Conservation (phyloP, 2,113 vertebrate species). For the Neogale vison region DNA sequence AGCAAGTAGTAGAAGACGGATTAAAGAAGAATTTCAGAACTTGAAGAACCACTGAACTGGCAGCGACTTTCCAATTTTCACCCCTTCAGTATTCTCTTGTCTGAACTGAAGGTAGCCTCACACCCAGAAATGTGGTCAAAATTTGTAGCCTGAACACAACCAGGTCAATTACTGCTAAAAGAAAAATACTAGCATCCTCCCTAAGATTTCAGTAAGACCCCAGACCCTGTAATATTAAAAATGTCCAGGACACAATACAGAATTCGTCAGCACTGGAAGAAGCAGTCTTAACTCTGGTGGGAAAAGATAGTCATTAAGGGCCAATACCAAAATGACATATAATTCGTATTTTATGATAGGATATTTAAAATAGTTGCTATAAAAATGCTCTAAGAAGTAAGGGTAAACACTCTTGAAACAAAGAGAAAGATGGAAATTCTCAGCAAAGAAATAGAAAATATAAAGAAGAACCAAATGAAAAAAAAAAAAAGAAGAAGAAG, state of each 20-base stretch:
- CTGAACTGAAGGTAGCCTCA: neutral
- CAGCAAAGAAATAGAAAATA: neutral
- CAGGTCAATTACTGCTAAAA: neutral
- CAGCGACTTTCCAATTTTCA: neutral
- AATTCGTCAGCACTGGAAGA: slow-evolving; percentile 39
- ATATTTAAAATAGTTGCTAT: neutral
- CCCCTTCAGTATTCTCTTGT: neutral
- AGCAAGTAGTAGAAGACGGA: neutral
- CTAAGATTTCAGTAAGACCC: neutral
- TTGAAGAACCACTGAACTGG: neutral
- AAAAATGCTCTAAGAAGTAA: slow-evolving; percentile 40
- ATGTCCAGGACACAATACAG: neutral
- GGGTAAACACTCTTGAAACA: neutral
- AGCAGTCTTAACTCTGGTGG: neutral
- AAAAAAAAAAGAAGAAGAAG: neutral
- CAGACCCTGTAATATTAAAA: slow-evolving; percentile 7
- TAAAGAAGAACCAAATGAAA: neutral
- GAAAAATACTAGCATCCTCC: neutral
- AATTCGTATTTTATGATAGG: neutral
- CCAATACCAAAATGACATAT: slow-evolving; percentile 15
- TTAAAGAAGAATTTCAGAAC: neutral
- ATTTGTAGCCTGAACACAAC: neutral
- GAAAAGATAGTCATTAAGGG: neutral
- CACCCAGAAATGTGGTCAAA: neutral
- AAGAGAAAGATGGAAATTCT: neutral